Conservation (phyloP, 2,888 invertebrate genomes). For the Sphinx pinastri region DNA sequence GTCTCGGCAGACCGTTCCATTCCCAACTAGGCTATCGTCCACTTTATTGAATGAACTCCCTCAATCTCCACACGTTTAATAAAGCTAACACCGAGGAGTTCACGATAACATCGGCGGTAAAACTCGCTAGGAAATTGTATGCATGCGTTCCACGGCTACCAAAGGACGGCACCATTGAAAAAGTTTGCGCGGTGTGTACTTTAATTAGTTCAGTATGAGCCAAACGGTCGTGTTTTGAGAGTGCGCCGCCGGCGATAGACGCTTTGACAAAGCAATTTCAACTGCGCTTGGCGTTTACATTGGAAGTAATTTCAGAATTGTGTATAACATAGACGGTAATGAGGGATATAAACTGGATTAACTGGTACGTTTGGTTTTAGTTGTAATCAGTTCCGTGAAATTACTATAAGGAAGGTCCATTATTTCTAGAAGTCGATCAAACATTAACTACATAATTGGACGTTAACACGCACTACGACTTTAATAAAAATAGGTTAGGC, state of each 20-base stretch:
- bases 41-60: not conserved
- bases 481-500: no score
- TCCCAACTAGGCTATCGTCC: no score
- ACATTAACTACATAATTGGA: no score
- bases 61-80: not conserved
- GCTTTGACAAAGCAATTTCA: constrained; percentile 16
- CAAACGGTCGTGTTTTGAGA: constrained; percentile 28
- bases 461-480: no score
- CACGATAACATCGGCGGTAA: constrained; percentile 13
- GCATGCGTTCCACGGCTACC: constrained; percentile 18
- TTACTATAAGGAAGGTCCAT: not conserved
- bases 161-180: constrained; percentile 51
- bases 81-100: not conserved
- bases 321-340: not conserved
- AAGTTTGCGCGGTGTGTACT: constrained; percentile 56
- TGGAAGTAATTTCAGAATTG: constrained; percentile 4
- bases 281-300: constrained; percentile 19
- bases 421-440: no score
- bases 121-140: constrained; percentile 20
- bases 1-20: no score
- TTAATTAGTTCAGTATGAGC: constrained; percentile 61
- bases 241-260: not conserved
- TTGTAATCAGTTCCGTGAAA: not conserved
- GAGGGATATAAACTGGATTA: not conserved
- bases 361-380: not conserved